Base-by-base conservation (phyloP, 35 echinoderm and acorn worm genomes). In the Holothuria glaberrima region DNA sequence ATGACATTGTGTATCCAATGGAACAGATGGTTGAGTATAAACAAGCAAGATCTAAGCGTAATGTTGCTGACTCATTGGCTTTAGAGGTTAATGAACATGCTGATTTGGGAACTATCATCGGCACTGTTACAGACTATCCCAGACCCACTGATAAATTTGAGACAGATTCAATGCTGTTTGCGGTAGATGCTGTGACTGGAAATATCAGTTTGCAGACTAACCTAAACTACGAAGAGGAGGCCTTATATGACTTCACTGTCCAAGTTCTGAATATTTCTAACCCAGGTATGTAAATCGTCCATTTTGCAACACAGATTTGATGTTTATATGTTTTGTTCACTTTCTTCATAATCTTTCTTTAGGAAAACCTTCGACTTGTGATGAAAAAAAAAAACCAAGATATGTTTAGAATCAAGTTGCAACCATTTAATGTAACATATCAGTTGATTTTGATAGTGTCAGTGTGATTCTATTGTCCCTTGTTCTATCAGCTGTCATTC, bases 161-260 rank as follows among this genome's bases (percentile, higher is more conserved):
- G 20, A 84, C 80, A 48, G 58, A 84, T 63, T 84, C 80, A 17
- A 62, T 26, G 0, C 59, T 62, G 30, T 84, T 84, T 84, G 61
- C 62, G 18, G 65, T 87, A 30, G 85, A 87, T 87, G 28, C 1
- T 26, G 12, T 70, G 3, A 87, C 63, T 48, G 85, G 85, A 50
- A 71, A 87, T 69, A 27, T 87, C 19, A 87, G 59, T 16, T 6
- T 87, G 34, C 66, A 25, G 61, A 50, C 9, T 12, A 32, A 12
- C 0, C 66, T 87, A 3, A 87, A 87, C 44, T 87, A 46, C 70
- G 85, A 87, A 50, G 26, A 84, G 24, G 13, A 62, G 57, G 57
- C 10, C 26, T 20, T 28, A 17, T 33, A 63, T 84, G 32, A 35
- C 52, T 59, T 84, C 30, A 33, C 33, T 12, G 80, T 84, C 3